A percentile compares a stretch with the other conserved stretches of the same genome.
Conservation (phyloP, 35 echinoderm and acorn worm species). For the Diadema setosum region DNA sequence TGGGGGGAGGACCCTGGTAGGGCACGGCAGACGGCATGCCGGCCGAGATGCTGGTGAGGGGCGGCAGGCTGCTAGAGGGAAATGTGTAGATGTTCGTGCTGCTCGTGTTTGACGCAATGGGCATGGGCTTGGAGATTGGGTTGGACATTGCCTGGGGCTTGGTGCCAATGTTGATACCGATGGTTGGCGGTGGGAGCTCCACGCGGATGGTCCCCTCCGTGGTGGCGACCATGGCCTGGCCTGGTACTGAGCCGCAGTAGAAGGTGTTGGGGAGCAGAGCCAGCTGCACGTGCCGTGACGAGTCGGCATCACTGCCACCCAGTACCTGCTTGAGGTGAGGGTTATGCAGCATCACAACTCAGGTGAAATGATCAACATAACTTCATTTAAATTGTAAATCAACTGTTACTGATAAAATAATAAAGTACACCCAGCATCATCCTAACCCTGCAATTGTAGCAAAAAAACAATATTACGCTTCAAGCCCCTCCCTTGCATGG, state of each 20-base stretch:
- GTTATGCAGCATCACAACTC: not conserved
- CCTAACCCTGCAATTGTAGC: too few species aligned
- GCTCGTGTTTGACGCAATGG: not conserved
- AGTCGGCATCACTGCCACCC: not conserved
- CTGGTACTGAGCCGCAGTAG: conserved; percentile 19
- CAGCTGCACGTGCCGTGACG: conserved; percentile 12
- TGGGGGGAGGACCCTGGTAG: not conserved
- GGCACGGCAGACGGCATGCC: not conserved
- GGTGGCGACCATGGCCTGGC: conserved; percentile 16
- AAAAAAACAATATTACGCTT: too few species aligned
- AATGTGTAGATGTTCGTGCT: not conserved
- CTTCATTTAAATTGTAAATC: too few species aligned
- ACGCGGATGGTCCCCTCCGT: conserved; percentile 44
- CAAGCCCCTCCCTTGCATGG: too few species aligned
- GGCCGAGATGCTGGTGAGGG: not conserved
- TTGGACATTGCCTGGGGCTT: conserved; percentile 9
- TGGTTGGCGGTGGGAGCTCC: conserved; percentile 59
- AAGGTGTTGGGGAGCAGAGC: conserved; percentile 16
- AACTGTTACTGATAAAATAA: too few species aligned
- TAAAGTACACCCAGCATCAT: too few species aligned
- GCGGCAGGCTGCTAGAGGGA: not conserved
- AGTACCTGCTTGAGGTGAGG: not conserved
- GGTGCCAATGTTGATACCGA: conserved; percentile 57
- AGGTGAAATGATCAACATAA: too few species aligned
- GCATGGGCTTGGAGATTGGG: not conserved